Base-by-base conservation (phyloP, 2,888 invertebrate species). In the Penaeus monodon region DNA sequence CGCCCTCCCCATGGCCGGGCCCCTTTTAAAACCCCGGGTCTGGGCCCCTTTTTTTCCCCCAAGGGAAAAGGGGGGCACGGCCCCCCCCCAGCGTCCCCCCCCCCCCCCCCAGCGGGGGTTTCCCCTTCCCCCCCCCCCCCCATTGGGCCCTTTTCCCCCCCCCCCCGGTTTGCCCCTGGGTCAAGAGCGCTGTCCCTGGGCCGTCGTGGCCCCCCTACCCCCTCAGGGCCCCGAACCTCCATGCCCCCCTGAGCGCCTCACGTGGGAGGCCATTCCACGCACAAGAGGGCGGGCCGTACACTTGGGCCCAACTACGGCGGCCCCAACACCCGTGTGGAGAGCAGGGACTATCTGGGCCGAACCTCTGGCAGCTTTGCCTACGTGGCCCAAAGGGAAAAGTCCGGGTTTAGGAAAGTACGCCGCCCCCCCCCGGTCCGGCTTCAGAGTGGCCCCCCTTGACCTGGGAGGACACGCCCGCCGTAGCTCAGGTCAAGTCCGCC, bases 351-450 rank as follows among this genome's bases (percentile, higher is more conserved):
- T 65, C 27, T 76, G 57, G 83, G 76, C 6, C 85, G 85, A 22
- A 81, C 81, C 57, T 64, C 66, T 17, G 85, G 85, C n/a, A 86
- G 85, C 77, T 86, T 86, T 68, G 85, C 85, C 63, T 86, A 86
- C 76, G 66, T 81, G 66, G 65, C 68, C 85, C 85, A n/a, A 20
- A 20, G 22, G 81, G 85, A 24, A 81, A 86, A 12, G 85, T 81
- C 66, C 76, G 81, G 49, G 77, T n/a, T n/a, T 86, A 49, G 81
- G 85, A 68, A 86, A 86, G 49, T 86, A 86, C 76, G 85, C 79
- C 12, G 81, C 85, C 2, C 73, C 85, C 2, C 81, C 85, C 33
- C 33, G 17, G 17, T 57, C 57, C 17, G 57, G 57, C 57, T 57
- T 57, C 57, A 57, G 10, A 17, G 57, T 57, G 14, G 57, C 57